Conservation (phyloP, 2,888 invertebrate genomes). For the Esperia sulphurella region DNA sequence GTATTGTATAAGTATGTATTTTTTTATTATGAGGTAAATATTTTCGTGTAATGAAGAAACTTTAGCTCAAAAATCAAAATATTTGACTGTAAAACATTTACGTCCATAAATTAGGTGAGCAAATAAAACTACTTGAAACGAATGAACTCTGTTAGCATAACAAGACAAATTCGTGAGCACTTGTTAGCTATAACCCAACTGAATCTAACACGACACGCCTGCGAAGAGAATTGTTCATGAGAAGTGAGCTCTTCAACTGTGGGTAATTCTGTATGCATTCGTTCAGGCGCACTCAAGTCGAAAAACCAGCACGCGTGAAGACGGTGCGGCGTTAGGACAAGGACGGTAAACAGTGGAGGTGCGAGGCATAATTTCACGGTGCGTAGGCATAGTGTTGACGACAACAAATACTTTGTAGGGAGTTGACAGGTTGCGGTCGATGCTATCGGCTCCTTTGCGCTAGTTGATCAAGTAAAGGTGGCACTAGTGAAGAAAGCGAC, state of each 20-base stretch:
- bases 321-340: constrained; percentile 40
- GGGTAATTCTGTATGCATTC: constrained; percentile 46
- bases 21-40: no score
- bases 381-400: constrained; percentile 30
- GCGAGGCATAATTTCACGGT: constrained; percentile 65
- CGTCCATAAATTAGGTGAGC: constrained; percentile 2
- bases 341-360: constrained; percentile 49
- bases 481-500: background rate
- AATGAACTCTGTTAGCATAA: constrained; percentile 52
- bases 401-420: constrained; percentile 12
- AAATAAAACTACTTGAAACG: constrained; percentile 40
- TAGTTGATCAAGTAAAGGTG: constrained; percentile 23
- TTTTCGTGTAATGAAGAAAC: background rate
- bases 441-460: constrained; percentile 19
- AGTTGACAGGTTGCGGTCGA: constrained; percentile 18
- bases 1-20: no score
- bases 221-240: constrained; percentile 24
- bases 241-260: constrained; percentile 31
- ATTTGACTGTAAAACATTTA: background rate
- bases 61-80: background rate
- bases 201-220: constrained; percentile 28
- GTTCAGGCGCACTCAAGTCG: constrained; percentile 55
- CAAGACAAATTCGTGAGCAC: constrained; percentile 45
- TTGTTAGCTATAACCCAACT: constrained; percentile 44
- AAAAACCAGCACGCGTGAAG: constrained; percentile 64